Evolutionary conservation across 2,113 vertebrate species (phyloP).

Genomic region (Cathartes aura): DNA sequence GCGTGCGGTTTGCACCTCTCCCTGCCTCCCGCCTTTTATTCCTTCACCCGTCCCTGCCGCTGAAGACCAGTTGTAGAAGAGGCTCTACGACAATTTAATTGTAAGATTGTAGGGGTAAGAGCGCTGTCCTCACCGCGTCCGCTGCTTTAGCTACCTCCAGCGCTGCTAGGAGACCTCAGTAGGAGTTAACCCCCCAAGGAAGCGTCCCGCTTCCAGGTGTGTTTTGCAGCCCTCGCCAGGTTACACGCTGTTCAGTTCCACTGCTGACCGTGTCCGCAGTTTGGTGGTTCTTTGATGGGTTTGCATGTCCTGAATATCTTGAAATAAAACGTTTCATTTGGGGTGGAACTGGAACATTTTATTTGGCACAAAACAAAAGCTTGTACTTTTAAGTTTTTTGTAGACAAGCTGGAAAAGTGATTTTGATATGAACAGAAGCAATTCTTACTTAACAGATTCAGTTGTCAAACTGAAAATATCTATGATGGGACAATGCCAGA

Average conservation of each 20-base stretch:
- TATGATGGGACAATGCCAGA: background rate
- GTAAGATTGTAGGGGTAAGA: too few relatives aligned
- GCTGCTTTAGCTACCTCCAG: background rate
- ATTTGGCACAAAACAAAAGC: background rate
- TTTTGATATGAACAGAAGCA: background rate
- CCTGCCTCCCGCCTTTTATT: background rate
- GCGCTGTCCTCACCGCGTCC: fast-evolving
- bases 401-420: background rate
- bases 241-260: background rate
- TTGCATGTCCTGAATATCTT: background rate
- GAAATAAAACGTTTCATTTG: background rate
- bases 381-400: background rate
- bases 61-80: background rate
- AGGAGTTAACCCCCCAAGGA: too few relatives aligned
- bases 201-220: fast-evolving
- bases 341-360: fast-evolving
- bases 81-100: background rate
- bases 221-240: background rate
- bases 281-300: background rate
- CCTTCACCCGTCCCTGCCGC: background rate
- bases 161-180: background rate
- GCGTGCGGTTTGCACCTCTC: background rate
- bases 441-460: background rate
- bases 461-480: background rate
- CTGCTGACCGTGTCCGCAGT: background rate